Conservation (phyloP, 2,888 invertebrate genomes). For the Acholoe squamosa region DNA sequence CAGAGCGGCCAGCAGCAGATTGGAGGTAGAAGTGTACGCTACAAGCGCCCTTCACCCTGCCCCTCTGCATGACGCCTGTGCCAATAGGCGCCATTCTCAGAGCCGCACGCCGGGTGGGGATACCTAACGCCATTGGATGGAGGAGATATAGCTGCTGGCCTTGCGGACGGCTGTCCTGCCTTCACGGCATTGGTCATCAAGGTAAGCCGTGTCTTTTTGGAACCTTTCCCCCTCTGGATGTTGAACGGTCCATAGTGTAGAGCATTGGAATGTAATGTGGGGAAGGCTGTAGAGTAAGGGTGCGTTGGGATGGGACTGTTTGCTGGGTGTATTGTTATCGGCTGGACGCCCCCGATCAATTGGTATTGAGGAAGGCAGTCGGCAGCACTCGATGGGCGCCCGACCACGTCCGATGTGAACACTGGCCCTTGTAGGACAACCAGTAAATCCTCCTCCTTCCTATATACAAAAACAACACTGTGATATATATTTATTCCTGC, state of each 20-base stretch:
- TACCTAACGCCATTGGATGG: slow-evolving; percentile 44
- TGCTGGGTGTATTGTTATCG: slow-evolving; percentile 3
- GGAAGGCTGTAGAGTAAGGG: not conserved
- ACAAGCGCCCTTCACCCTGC: slow-evolving; percentile 15
- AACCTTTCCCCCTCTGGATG: not conserved
- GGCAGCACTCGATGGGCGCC: slow-evolving; percentile 30
- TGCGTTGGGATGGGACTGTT: not conserved
- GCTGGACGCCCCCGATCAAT: slow-evolving; percentile 38
- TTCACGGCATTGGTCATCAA: not conserved
- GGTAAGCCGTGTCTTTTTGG: not conserved
- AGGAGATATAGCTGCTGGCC: slow-evolving; percentile 18
- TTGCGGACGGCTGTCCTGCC: not conserved
- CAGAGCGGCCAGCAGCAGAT: not conserved
- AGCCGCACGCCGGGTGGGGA: slow-evolving; percentile 20
- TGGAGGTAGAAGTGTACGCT: not conserved
- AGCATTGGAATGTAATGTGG: not conserved
- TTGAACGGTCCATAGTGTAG: not conserved
- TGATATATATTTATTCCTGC: too few species aligned
- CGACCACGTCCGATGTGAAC: not conserved
- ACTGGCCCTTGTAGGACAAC: not conserved
- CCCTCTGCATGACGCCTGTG: not conserved
- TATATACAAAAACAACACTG: not conserved
- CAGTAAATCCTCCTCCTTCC: not conserved
- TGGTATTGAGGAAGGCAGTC: slow-evolving; percentile 31
- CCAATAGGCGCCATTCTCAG: slow-evolving; percentile 50